Base-by-base conservation (phyloP, 2,888 invertebrate species). In the Criorhina ranunculi region DNA sequence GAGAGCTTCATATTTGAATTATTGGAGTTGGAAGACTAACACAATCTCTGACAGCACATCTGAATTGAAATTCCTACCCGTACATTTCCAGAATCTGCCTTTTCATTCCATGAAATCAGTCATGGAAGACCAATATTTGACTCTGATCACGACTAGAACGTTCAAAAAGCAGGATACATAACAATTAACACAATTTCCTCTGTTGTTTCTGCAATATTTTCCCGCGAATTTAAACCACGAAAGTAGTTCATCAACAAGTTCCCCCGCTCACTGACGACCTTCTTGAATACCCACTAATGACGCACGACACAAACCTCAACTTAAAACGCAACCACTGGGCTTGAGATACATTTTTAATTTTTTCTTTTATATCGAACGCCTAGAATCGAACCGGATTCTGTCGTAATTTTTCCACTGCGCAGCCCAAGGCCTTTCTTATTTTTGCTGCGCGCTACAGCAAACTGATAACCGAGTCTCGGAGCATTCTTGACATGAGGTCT, bases 331-430 rank as follows among this genome's bases (percentile, higher is more conserved):
- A 46, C 37, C 9, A 19, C 57, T n/a, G 57, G n/a, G 24, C n/a
- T 24, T 57, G 57, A 12, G 42, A 15, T 42, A 42, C 42, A 42
- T 24, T 24, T 24, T 42, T 15, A 42, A n/a, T n/a, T n/a, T 42
- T 42, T 42, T 42, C 42, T 42, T 42, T 42, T 42, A 46, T 46
- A 9, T 59, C 37, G 53, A 55, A 44, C 46, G 44, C 46, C 55
- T 64, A 75, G 64, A 75, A 66, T 17, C 29, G 37, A 75, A 75
- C 75, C 75, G 75, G 75, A 64, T 64, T 75, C 64, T 29, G 55
- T 64, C 55, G 42, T 35, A 46, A 31, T 55, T 75, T 35, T 55
- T 55, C 46, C 33, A 29, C 44, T 51, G 51, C 42, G 35, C 55
- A 35, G 46, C 37, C 75, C 64, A 57, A 75, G 46, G 64, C 55